Percentiles rank a stretch among this genome's conserved stretches.
Conservation (phyloP, 2,888 invertebrate genomes). For the Adelphocoris suturalis region DNA sequence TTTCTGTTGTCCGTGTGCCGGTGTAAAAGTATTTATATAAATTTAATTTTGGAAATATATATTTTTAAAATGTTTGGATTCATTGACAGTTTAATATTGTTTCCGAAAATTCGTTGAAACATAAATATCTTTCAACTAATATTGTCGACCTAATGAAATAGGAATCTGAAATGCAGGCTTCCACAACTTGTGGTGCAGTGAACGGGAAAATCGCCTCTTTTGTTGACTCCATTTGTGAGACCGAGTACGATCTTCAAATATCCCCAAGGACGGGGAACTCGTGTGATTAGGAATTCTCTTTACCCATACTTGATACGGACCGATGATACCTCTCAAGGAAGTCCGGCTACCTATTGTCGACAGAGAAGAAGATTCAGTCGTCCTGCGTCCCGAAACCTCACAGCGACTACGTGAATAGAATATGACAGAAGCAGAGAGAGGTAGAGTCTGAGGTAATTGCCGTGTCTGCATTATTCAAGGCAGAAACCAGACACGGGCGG, state of each 20-base stretch:
- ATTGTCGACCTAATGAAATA: too few species aligned
- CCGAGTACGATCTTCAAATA: background rate
- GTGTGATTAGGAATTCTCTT: background rate
- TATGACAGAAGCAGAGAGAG: background rate
- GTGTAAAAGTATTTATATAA: too few species aligned
- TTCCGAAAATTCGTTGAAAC: too few species aligned
- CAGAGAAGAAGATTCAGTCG: background rate
- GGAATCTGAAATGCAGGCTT: background rate
- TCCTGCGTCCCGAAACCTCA: background rate
- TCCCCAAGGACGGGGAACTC: background rate
- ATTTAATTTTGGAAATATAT: too few species aligned
- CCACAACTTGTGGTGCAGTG: too few species aligned
- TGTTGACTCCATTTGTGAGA: background rate
- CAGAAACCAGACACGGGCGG: background rate
- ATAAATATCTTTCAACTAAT: too few species aligned
- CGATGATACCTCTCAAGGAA: background rate
- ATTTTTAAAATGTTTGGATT: too few species aligned
- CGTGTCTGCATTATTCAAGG: conserved; percentile 21
- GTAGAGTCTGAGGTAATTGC: conserved; percentile 22
- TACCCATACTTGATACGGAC: too few species aligned
- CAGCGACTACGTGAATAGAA: conserved; percentile 16
- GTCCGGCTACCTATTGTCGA: background rate
- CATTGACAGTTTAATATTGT: too few species aligned
- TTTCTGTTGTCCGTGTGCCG: too few species aligned
- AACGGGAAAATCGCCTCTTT: too few species aligned